A percentile compares a stretch with the other conserved stretches of the same genome.
Evolutionary conservation across 1,140 invertebrate genomes (phyloP).

Genomic region (Drosophila teissieri): DNA sequence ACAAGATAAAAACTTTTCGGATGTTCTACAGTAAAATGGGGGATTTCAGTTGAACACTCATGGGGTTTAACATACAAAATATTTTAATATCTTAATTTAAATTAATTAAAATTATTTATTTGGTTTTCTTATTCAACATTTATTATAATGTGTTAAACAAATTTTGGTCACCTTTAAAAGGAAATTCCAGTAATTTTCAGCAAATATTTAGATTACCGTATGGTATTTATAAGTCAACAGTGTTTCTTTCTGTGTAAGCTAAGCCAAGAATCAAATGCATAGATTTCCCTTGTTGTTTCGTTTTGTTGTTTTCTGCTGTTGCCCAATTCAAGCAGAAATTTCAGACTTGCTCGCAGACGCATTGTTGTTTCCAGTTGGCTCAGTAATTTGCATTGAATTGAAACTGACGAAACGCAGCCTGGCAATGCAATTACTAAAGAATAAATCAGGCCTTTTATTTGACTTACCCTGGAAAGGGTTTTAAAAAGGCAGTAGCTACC

Average conservation of each 20-base stretch:
- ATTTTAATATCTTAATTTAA: background rate
- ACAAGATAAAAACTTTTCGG: constrained; percentile 14
- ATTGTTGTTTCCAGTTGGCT: constrained; percentile 32
- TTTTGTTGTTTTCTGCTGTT: constrained; percentile 41
- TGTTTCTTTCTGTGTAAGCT: constrained; percentile 12
- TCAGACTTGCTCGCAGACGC: constrained; percentile 34
- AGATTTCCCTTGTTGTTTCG: constrained; percentile 33
- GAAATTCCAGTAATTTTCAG: no score
- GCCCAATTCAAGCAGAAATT: constrained; percentile 55
- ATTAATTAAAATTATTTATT: background rate
- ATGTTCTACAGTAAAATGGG: background rate
- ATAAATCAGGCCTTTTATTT: constrained; percentile 21
- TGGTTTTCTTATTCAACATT: background rate
- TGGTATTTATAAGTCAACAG: background rate
- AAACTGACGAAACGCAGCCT: constrained; percentile 52
- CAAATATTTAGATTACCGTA: no score
- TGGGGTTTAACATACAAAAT: no score
- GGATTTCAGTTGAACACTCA: no score
- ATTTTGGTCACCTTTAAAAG: no score
- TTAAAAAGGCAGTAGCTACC: constrained; percentile 7
- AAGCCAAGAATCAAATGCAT: constrained; percentile 29
- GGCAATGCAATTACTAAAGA: constrained; percentile 51
- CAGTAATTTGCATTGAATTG: constrained; percentile 60
- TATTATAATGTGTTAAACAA: background rate
- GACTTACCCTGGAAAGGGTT: constrained; percentile 10